These are phyloP conservation scores for Tachypleus tridentatus DNA, from an alignment of 1,140 invertebrate genomes.

Conservation along the genomic window DNA sequence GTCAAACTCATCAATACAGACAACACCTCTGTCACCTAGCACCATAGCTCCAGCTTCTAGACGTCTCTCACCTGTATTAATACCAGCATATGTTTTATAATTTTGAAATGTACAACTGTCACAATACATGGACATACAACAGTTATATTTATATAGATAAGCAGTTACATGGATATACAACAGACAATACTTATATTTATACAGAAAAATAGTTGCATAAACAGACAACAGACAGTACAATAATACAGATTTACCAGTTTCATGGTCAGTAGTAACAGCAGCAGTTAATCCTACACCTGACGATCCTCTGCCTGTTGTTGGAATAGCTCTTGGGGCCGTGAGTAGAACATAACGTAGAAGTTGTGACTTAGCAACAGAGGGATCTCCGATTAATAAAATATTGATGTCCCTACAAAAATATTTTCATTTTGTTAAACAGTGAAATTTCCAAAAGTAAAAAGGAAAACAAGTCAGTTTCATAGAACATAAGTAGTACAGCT, in stretches of 20 bases:
- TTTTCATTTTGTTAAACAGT: background rate
- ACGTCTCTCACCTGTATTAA: slow-evolving; percentile 41
- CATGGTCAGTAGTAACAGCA: slow-evolving; percentile 89
- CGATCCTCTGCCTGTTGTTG: slow-evolving; percentile 89
- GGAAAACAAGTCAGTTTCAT: too few relatives aligned
- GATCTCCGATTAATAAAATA: slow-evolving; percentile 93
- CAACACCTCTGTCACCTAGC: slow-evolving; percentile 92
- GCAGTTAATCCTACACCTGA: slow-evolving; percentile 98
- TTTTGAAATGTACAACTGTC: too few relatives aligned
- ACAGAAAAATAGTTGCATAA: slow-evolving; percentile 11
- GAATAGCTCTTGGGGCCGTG: slow-evolving; percentile 87
- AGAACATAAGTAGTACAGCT: too few relatives aligned
- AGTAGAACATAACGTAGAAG: slow-evolving; percentile 85
- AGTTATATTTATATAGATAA: slow-evolving; percentile 3
- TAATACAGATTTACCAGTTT: slow-evolving; percentile 56
- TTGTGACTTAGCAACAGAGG: slow-evolving; percentile 97
- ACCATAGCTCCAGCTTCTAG: slow-evolving; percentile 99
- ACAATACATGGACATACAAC: too few relatives aligned
- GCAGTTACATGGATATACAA: background rate
- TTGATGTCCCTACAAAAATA: slow-evolving; percentile 72
- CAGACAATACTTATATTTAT: slow-evolving; percentile 1
- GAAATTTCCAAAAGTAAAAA: too few relatives aligned
- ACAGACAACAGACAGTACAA: slow-evolving; percentile 2
- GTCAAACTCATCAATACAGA: slow-evolving; percentile 99
- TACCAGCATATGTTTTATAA: too few relatives aligned